Evolutionary conservation across 2,888 invertebrate genomes (phyloP), one percentile per base, ranked within the genome.

Genomic region (Ennomos erosarius): DNA sequence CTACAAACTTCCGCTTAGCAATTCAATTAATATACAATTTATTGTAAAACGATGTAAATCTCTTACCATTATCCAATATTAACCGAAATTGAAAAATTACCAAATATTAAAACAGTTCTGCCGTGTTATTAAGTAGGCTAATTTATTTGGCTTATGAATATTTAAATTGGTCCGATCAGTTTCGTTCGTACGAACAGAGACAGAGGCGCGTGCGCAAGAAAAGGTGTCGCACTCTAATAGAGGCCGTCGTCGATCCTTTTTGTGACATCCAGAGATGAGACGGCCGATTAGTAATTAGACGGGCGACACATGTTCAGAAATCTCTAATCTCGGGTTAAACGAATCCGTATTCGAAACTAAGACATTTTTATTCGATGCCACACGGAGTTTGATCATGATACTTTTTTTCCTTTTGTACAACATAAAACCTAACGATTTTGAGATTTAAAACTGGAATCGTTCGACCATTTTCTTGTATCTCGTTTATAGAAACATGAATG

Each of bases 251-350:
- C 73, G 79, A 75, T 78, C 79, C 77, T 84, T 90, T 88, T 87
- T 87, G 83, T 87, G 76, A 71, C 78, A 69, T 67, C 75, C 68
- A 66, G 61, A 60, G 91, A 91, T 90, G 82, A 84, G 77, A 80
- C 79, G 76, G 73, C 79, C 84, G 91, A 92, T 92, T 87, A 88
- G 85, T 90, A 91, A 91, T 91, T 91, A 90, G 87, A 85, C 82
- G 83, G 83, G 80, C 78, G 88, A 90, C 90, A 90, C 90, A 85
- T 90, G 90, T 90, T 89, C 84, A 80, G 70, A 78, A 75, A 73
- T 82, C 80, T 81, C 88, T 90, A 84, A 88, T 87, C 86, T 85
- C 77, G 76, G 80, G 73, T 82, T 81, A 75, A 79, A 70, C 83
- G 46, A 40, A 46, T 88, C 85, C 33, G 45, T 39, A 86, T 90